These are phyloP conservation scores for Seriola rivoliana DNA, from an alignment of 2,113 vertebrate genomes.

Conservation along the genomic window DNA sequence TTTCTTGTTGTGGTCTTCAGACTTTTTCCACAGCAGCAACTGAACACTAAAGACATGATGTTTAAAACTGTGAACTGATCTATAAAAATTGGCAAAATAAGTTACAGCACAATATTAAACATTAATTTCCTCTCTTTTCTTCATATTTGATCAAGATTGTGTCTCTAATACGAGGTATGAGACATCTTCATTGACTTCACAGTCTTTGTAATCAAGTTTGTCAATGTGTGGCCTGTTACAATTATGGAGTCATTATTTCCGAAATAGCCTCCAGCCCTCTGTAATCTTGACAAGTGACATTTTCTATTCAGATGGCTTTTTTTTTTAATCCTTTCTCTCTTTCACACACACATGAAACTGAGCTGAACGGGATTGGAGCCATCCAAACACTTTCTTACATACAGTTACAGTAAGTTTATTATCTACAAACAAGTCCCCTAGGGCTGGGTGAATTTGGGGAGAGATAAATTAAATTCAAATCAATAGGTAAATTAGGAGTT, in stretches of 20 bases:
- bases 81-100: background rate
- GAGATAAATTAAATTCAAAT: constrained; percentile 58
- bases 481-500: constrained; percentile 57
- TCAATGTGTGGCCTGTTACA: constrained; percentile 29
- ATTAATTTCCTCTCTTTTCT: background rate
- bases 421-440: constrained; percentile 31
- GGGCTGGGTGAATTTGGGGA: constrained; percentile 31
- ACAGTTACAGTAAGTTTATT: constrained; percentile 48
- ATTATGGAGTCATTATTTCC: constrained; percentile 43
- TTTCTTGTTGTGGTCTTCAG: background rate
- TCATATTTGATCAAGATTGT: background rate
- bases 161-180: background rate
- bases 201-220: constrained; percentile 41
- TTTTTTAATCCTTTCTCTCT: constrained; percentile 9
- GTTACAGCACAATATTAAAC: background rate
- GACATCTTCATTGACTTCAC: constrained; percentile 5
- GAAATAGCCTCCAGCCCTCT: constrained; percentile 31
- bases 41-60: background rate
- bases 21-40: background rate
- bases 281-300: constrained; percentile 39
- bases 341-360: background rate
- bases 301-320: constrained; percentile 34
- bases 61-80: background rate
- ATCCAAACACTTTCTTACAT: constrained; percentile 32
- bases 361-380: constrained; percentile 18